Conservation (phyloP, 2,797 vertebrate genomes). For the Eremophila alpestris region DNA sequence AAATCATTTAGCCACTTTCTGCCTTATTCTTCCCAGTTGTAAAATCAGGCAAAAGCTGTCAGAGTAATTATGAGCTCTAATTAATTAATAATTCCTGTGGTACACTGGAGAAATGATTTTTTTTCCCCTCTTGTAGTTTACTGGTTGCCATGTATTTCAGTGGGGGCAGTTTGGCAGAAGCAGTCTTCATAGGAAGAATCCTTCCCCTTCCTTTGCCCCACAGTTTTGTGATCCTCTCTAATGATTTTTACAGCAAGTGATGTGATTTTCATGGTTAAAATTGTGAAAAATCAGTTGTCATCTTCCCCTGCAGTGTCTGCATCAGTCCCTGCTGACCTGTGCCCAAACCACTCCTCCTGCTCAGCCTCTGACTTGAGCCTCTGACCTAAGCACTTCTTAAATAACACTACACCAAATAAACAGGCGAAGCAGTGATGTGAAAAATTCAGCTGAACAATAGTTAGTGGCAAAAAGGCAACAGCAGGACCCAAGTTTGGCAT, state of each 20-base stretch:
- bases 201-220: background rate
- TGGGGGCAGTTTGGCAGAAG: background rate
- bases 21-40: background rate
- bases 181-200: background rate
- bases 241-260: background rate
- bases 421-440: background rate
- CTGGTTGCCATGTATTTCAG: background rate
- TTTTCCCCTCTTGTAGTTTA: background rate
- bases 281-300: background rate
- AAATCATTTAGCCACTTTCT: background rate
- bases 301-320: background rate
- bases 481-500: background rate
- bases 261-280: background rate
- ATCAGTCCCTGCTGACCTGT: slow-evolving; percentile 16
- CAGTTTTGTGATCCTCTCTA: background rate
- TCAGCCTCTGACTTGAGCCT: background rate
- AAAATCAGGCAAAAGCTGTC: slow-evolving; percentile 27
- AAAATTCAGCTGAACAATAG: slow-evolving; percentile 6
- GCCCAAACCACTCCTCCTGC: slow-evolving; percentile 39
- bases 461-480: background rate
- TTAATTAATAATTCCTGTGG: background rate
- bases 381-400: slow-evolving; percentile 1
- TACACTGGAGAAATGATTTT: background rate
- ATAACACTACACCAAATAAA: slow-evolving; percentile 13
- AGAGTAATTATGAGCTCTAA: background rate